Conservation (phyloP, 2,888 invertebrate species). For the Phengaris alcon region DNA sequence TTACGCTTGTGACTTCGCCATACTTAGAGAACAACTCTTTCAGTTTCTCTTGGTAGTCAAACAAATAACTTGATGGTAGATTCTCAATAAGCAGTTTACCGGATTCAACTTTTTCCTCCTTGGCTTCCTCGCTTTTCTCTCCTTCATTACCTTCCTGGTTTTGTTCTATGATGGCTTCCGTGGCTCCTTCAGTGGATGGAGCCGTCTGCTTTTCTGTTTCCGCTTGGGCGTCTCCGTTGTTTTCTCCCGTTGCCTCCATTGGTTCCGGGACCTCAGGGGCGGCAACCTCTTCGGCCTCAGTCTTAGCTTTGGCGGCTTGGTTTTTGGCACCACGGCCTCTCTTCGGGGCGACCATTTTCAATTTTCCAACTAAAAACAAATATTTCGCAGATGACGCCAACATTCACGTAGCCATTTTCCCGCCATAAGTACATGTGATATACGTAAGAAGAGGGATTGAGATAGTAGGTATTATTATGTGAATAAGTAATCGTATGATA, state of each 20-base stretch:
- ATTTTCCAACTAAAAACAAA: conserved; percentile 44
- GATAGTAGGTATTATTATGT: neutral
- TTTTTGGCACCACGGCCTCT: conserved; percentile 71
- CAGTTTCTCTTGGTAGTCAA: conserved; percentile 74
- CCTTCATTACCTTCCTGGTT: conserved; percentile 49
- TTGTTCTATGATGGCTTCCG: conserved; percentile 42
- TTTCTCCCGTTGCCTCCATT: conserved; percentile 54
- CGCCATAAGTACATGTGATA: conserved; percentile 46
- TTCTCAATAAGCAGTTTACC: conserved; percentile 75
- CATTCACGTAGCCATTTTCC: conserved; percentile 49
- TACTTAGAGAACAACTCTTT: conserved; percentile 73
- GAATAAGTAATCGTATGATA: neutral
- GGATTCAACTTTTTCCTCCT: conserved; percentile 71
- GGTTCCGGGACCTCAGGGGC: conserved; percentile 49
- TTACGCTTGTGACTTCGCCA: conserved; percentile 65
- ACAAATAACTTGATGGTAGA: conserved; percentile 69
- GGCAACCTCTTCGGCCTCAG: conserved; percentile 40
- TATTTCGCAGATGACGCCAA: conserved; percentile 24
- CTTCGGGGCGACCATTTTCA: conserved; percentile 70
- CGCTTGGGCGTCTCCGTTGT: conserved; percentile 58
- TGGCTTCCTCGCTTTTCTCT: conserved; percentile 57
- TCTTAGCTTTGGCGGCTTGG: conserved; percentile 62
- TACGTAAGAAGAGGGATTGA: neutral
- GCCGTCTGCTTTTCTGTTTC: conserved; percentile 50
- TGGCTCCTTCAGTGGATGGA: conserved; percentile 42